A percentile compares a stretch with the other conserved stretches of the same genome.
These are phyloP conservation scores for Drosophila nigrodunni DNA, from an alignment of 1,140 invertebrate genomes.

Conservation along the genomic window DNA sequence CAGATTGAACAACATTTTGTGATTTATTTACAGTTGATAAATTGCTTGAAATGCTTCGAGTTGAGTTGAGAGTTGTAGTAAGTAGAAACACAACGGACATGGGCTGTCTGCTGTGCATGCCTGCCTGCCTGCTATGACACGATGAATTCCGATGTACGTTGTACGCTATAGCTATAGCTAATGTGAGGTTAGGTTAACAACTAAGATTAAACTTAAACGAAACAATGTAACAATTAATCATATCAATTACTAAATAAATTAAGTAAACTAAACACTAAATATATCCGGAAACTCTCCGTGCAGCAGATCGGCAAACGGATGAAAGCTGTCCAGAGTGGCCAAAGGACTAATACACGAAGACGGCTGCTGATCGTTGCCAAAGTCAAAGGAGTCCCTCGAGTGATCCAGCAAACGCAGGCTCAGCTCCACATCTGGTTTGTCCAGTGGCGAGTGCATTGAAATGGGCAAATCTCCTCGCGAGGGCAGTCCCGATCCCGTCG, in stretches of 20 bases:
- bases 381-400: slow-evolving; percentile 73
- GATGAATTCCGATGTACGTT: slow-evolving; percentile 70
- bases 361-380: slow-evolving; percentile 69
- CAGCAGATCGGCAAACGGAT: slow-evolving; percentile 73
- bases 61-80: slow-evolving; percentile 39
- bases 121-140: slow-evolving; percentile 66
- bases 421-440: slow-evolving; percentile 74
- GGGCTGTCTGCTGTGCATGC: slow-evolving; percentile 37
- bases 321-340: slow-evolving; percentile 67
- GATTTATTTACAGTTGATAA: slow-evolving; percentile 67
- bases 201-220: slow-evolving; percentile 61
- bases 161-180: slow-evolving; percentile 55
- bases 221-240: slow-evolving; percentile 48
- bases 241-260: slow-evolving; percentile 39
- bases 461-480: slow-evolving; percentile 67
- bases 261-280: slow-evolving; percentile 57
- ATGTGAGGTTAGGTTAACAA: slow-evolving; percentile 59
- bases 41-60: slow-evolving; percentile 60
- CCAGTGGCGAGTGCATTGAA: slow-evolving; percentile 47
- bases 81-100: slow-evolving; percentile 41
- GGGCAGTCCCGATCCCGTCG: slow-evolving; percentile 42
- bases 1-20: slow-evolving; percentile 67
- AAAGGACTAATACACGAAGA: slow-evolving; percentile 80
- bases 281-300: slow-evolving; percentile 72
- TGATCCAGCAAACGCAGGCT: slow-evolving; percentile 77